A percentile compares a stretch with the other conserved stretches of the same genome.
phyloP scores from a whole-genome alignment of 1,140 invertebrate genomes.

The Diorhabda sublineata region DNA sequence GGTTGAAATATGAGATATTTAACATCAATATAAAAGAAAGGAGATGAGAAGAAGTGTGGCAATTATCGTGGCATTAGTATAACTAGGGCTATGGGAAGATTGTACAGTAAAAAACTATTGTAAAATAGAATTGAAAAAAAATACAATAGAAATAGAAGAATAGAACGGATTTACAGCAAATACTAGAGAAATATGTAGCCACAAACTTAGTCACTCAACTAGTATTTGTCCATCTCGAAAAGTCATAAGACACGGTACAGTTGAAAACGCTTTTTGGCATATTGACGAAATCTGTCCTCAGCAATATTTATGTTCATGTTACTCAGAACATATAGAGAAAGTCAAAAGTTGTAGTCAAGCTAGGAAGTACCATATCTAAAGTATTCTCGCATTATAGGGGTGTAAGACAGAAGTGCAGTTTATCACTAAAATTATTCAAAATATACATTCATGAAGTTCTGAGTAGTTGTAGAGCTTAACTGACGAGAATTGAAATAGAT shows the following conservation, averaged over 20 bases:
- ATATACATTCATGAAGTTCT: background rate
- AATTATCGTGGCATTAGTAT: too few relatives aligned
- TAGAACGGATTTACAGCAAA: constrained; percentile 13
- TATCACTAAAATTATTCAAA: background rate
- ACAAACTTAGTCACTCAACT: constrained; percentile 6
- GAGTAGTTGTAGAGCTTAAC: background rate
- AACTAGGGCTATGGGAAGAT: too few relatives aligned
- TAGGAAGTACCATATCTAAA: background rate
- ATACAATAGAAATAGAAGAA: background rate
- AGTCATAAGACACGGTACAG: background rate
- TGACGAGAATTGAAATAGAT: constrained; percentile 11
- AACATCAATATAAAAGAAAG: too few relatives aligned
- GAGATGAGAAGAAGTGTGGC: too few relatives aligned
- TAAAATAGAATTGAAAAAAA: constrained; percentile 11
- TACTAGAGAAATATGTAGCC: constrained; percentile 4
- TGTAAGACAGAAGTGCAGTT: background rate
- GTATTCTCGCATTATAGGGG: background rate
- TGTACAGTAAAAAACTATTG: constrained; percentile 3
- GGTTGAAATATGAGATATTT: constrained; percentile 10
- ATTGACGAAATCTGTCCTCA: background rate
- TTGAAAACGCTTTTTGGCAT: background rate
- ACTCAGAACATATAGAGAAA: background rate
- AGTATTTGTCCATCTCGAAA: constrained; percentile 2
- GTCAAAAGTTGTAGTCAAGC: background rate
- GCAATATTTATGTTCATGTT: background rate